Evolutionary conservation across 2,113 vertebrate species (phyloP).

Genomic region (Mystacornis crossleyi): DNA sequence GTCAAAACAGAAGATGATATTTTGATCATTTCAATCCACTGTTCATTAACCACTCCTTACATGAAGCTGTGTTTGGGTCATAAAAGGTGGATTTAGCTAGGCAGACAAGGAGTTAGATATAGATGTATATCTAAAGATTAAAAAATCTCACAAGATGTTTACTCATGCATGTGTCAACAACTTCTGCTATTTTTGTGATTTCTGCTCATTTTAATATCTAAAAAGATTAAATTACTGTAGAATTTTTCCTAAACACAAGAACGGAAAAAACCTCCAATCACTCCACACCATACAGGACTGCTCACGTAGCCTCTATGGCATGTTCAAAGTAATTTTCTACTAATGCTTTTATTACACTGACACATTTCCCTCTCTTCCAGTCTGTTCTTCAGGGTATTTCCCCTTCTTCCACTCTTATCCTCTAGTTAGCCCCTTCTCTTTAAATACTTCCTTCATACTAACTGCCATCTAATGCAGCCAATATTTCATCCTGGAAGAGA

Average conservation of each 20-base stretch:
- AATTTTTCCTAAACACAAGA: not conserved
- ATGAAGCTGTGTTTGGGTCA: not conserved
- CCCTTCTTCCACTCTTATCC: not conserved
- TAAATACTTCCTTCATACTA: not conserved
- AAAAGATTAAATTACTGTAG: not conserved
- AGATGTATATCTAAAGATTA: not conserved
- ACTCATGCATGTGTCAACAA: accelerated
- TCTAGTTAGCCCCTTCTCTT: not conserved
- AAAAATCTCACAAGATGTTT: not conserved
- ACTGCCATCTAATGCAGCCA: not conserved
- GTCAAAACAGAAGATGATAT: not conserved
- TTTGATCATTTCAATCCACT: not conserved
- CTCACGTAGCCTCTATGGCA: not conserved
- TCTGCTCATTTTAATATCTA: not conserved
- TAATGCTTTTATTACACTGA: not conserved
- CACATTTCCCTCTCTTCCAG: not conserved
- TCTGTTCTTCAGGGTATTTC: not conserved
- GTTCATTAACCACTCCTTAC: not conserved
- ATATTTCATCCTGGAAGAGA: not conserved
- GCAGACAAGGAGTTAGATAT: not conserved
- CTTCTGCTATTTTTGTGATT: not conserved
- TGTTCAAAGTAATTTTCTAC: not conserved
- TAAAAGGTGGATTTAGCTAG: not conserved
- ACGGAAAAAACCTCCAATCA: not conserved
- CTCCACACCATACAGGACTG: not conserved